Evolutionary conservation across 2,797 vertebrate genomes (phyloP), one percentile per base, ranked within the genome.

Genomic region (Triplophysa yarkandensis): DNA sequence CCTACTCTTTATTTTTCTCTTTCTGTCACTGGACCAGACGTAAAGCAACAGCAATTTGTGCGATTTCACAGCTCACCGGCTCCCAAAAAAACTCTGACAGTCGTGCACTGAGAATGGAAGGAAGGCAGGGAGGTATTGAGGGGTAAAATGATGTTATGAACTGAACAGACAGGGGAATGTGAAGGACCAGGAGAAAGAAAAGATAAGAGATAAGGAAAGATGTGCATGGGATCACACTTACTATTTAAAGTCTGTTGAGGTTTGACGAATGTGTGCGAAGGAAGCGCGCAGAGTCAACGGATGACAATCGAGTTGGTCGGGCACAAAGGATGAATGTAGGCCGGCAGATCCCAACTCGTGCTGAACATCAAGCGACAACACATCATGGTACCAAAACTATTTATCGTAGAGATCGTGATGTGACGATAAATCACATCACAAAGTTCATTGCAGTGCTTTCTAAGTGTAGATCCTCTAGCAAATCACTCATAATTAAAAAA

Each of bases 11-110:
- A 82, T 74, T 83, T 83, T 84, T 80, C 85, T 83, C 85, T 84
- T 87, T 83, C 87, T 85, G 88, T 89, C 82, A 82, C 85, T 6
- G 79, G 84, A 82, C 86, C 88, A 90, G 88, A 91, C 87, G 86
- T 90, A 91, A 87, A 90, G 90, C 88, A 88, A 89, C 87, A 88
- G 90, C 91, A 93, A 93, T 93, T 93, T 92, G 91, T 92, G 89
- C 89, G 89, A 93, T 93, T 93, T 92, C 90, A 93, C 91, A 93
- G 91, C 86, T 91, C 87, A 87, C 83, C 80, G 87, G 78, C 81
- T 88, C 87, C 85, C 85, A 88, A 90, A 91, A 68, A 91, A 90
- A 58, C 87, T 88, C 88, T 93, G 91, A 92, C 91, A 92, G 90
- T 84, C 87, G 81, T 80, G 83, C 36, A 60, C 79, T 80, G 83